Base-by-base conservation (phyloP, 1,140 invertebrate species). In the Pseudomyrmex pallidus region DNA sequence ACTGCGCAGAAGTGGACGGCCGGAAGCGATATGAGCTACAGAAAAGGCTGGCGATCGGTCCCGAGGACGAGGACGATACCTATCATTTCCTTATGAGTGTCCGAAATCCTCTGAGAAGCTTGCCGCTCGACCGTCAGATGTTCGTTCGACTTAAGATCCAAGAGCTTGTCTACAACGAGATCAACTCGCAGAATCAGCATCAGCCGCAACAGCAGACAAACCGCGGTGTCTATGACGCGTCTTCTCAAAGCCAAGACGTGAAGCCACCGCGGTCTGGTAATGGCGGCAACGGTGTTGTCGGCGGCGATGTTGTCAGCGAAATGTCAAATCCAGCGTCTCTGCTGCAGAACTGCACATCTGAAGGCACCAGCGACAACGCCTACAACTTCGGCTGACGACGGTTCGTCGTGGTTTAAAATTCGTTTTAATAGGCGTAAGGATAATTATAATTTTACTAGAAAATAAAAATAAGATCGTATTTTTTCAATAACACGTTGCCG, bases 11-110 rank as follows among this genome's bases (percentile, higher is more conserved):
- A 1, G 62, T 87, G 2, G 90, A 91, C 35, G 35, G 35, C 3
- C 78, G 90, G 0, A 90, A 90, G 62, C 82, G 90, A 13, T 90
- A 87, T 64, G 89, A 91, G 35, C 13, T 90, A 20, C 88, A 91
- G 5, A 89, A 89, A 12, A 87, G 90, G 7, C 22, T 89, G 52
- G 74, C 66, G 10, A 52, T 73, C 0, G 77, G 82, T 0, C 70
- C 90, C 22, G 90, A 91, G 10, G 85, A 91, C 9, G 88, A 91
- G 13, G 92, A 93, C 67, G 89, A 93, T 15, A 92, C 92, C 70
- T 92, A 92, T 78, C 92, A 92, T 25, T 93, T 93, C 61, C 85
- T 92, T 0, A 91, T 93, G 91, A 93, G 92, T 76, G 86, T 93
- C 0, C 74, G 90, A 12, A 92, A 90, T 68, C 91, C 92, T 0